Base-by-base conservation (phyloP, 2,888 invertebrate genomes). In the Geotrupes spiniger region DNA sequence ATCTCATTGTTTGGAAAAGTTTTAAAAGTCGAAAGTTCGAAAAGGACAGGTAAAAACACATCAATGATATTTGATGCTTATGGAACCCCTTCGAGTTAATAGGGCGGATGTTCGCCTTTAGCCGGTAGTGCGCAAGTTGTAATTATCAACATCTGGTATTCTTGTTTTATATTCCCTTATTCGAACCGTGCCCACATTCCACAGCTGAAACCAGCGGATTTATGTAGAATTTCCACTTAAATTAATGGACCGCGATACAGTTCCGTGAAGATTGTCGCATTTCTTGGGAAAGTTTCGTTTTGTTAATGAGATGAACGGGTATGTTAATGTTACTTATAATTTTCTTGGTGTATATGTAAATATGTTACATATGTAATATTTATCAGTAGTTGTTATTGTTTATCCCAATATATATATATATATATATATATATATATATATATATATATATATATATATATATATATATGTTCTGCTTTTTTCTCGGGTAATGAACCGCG, bases 151-250 rank as follows among this genome's bases (percentile, higher is more conserved):
- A 33, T 33, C 33, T 33, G 33, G 33, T 33, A 15, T 33, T 15
- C 33, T 33, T 33, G 33, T 33, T 33, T 33, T 33, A 33, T 33
- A 12, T 33, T 33, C 33, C 8, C 33, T 33, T 15, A 33, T 33
- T 33, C 9, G 12, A 33, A 33, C 14, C n/a, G 33, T 33, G 8
- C 33, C 33, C 14, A 14, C 9, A 33, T 33, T 33, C 33, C 33
- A 14, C 33, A 33, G 33, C 33, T 33, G 33, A 33, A 33, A 15
- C 33, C 33, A 14, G 11, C 33, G n/a, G 33, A 33, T 33, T 33
- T 33, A 33, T 33, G 33, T 33, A 15, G 33, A 33, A 33, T 33
- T 33, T 15, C 15, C 14, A 15, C 33, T 15, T 33, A 14, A 33
- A 33, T 33, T 33, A 33, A 33, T 15, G 33, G 33, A 33, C 33